Base-by-base conservation (phyloP, 2,888 invertebrate genomes). In the Apoderus coryli region DNA sequence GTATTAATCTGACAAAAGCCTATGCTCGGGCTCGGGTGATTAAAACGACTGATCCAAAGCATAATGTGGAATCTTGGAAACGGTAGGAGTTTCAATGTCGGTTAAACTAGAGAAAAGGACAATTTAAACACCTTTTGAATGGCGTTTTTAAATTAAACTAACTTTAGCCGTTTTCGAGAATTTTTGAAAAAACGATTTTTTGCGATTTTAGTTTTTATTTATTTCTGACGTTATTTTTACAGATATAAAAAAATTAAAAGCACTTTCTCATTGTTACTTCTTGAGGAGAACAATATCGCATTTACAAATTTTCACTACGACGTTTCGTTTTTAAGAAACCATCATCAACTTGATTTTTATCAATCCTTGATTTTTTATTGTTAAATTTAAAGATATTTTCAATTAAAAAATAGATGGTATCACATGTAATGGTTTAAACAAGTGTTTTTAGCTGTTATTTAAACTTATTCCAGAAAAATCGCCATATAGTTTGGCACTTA, bases 261-360 rank as follows among this genome's bases (percentile, higher is more conserved):
- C 19, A 19, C 19, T 19, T 19, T 19, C 19, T 19, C n/a, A 19
- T 19, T 6, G 19, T n/a, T 7, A 6, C n/a, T 19, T 19, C n/a
- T 19, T 7, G n/a, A 6, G 19, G 19, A n/a, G 7, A 6, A 7
- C n/a, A 19, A 19, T 6, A 19, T 19, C 7, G 19, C 19, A n/a
- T 19, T 19, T 19, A 7, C n/a, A 19, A n/a, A 19, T 19, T 19
- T 19, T 6, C n/a, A 7, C 19, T 19, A 19, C 19, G n/a, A 19
- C 19, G 19, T 19, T 19, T 19, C 19, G 19, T 19, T 19, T 19
- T 19, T 19, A n/a, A 19, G 19, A 19, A 19, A 19, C 19, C 19
- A 19, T 19, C 19, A 7, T 19, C 19, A 19, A 6, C 19, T 19
- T 19, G n/a, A 19, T 19, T 19, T 19, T 19, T 19, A 7, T 19